Evolutionary conservation across 2,888 invertebrate species (phyloP).

Genomic region (Tenthredo amoena): DNA sequence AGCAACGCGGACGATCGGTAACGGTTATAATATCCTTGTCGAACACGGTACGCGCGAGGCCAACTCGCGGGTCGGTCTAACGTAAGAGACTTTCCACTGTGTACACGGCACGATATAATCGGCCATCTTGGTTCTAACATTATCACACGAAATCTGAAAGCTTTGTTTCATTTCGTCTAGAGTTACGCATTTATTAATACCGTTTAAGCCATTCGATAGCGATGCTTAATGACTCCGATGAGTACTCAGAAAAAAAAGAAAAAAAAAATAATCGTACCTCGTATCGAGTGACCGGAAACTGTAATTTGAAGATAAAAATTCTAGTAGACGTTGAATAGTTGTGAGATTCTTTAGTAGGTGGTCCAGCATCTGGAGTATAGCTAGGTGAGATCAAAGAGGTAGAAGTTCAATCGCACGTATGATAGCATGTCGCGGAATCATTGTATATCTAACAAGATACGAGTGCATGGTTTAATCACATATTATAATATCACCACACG

Average conservation of each 20-base stretch:
- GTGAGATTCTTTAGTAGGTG: background rate
- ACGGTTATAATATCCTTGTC: constrained; percentile 46
- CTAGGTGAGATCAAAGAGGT: background rate
- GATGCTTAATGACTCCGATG: background rate
- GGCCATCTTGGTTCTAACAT: background rate
- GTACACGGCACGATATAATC: background rate
- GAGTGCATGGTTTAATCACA: background rate
- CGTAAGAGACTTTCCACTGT: background rate
- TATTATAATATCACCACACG: background rate
- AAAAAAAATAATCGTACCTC: background rate
- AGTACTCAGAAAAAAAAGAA: background rate
- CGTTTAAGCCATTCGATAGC: background rate
- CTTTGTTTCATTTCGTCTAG: background rate
- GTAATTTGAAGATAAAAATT: background rate
- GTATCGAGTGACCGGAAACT: background rate
- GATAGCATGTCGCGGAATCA: background rate
- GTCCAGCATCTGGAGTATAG: background rate
- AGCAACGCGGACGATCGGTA: constrained; percentile 30
- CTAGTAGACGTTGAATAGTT: too few species aligned
- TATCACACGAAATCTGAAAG: background rate
- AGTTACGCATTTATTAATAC: background rate
- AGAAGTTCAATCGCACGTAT: background rate
- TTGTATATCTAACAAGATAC: background rate
- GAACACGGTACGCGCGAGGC: constrained; percentile 33
- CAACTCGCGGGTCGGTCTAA: background rate